Base-by-base conservation (phyloP, 2,797 vertebrate genomes). In the Muscicapa striata region DNA sequence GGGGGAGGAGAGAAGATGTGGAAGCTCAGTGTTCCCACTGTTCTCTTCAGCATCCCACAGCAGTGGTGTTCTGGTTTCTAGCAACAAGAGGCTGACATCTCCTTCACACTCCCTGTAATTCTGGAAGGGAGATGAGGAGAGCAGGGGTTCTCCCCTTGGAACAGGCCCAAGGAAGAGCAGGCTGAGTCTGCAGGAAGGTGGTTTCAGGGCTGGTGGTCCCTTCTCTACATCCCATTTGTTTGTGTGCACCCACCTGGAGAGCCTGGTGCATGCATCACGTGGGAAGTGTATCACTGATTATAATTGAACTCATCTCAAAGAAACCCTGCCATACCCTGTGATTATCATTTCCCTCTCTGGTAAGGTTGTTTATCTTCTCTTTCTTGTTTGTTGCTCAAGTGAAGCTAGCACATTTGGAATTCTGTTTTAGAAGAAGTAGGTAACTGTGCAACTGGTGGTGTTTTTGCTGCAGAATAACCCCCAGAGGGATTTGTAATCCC, bases 401-500 rank as follows among this genome's bases (percentile, higher is more conserved):
- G 81, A 95, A 63, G 48, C 41, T 70, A 77, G 55, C 76, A 57
- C 27, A 67, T 85, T 64, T 68, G 74, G 81, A 94, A 89, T 87
- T 66, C 78, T 59, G 18, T 66, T 94, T 86, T 34, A 46, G 78
- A 76, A 90, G 79, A 74, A 87, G 55, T 62, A 63, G 92, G 75
- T 52, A 64, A 16, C 34, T 40, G 45, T 61, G 84, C 81, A 94
- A 90, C 72, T 78, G 69, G 72, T 94, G 90, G 58, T 62, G 29
- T 86, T 95, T 95, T 75, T 48, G 32, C 41, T 93, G 80, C 79
- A 90, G 81, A 89, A 72, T 69, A 92, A 81, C 22, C 48, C 84
- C 85, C 32, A 17, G 81, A 93, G 94, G 87, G 76, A 88, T 95
- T 38, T 86, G 63, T 94, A 96, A 84, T 95, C 89, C 87, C 76